phyloP scores from a whole-genome alignment of 2,113 vertebrate species.

The Pterocles orientalis region DNA sequence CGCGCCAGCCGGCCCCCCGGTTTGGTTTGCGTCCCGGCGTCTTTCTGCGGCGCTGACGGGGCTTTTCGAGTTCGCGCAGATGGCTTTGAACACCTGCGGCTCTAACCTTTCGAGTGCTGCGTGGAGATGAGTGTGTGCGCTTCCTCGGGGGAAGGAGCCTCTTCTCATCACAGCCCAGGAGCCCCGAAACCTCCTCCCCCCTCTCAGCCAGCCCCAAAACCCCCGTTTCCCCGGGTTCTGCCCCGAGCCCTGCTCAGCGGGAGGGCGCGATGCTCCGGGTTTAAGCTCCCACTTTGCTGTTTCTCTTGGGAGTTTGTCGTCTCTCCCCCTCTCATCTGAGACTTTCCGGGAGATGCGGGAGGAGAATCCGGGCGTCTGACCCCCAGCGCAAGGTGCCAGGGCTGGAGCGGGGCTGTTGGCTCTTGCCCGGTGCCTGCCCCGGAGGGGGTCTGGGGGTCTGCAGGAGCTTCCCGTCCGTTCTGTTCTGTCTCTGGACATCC shows the following conservation, averaged over 20 bases:
- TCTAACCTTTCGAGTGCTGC: neutral
- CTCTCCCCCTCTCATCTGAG: neutral
- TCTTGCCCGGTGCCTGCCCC: fast-evolving
- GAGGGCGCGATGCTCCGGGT: fast-evolving
- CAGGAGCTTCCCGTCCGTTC: neutral
- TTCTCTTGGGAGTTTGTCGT: neutral
- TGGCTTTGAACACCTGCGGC: neutral
- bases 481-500: neutral
- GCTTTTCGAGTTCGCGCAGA: neutral
- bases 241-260: neutral
- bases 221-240: fast-evolving
- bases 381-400: neutral
- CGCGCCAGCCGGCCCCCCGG: neutral
- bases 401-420: neutral
- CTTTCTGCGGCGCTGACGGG: neutral
- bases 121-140: neutral
- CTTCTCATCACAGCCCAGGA: neutral
- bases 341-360: neutral
- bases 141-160: neutral
- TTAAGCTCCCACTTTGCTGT: neutral
- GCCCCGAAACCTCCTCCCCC: neutral
- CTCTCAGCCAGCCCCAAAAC: fast-evolving
- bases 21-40: neutral
- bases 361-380: neutral
- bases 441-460: neutral